Evolutionary conservation across 2,797 vertebrate genomes (phyloP).

Genomic region (Pampus argenteus): DNA sequence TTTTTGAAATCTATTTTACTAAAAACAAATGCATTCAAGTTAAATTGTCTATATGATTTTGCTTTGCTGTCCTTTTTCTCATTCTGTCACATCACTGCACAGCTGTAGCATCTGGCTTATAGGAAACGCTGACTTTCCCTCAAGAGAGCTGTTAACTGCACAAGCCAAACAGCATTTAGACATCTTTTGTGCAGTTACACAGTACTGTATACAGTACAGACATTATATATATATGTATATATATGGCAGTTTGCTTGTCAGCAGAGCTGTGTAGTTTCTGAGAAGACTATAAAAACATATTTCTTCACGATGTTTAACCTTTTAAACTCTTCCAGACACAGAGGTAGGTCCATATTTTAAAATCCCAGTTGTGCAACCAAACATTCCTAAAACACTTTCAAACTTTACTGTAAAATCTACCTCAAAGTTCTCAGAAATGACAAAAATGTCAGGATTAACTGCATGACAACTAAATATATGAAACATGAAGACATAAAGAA

Average conservation of each 20-base stretch:
- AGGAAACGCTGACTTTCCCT: slow-evolving; percentile 34
- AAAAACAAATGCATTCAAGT: slow-evolving; percentile 28
- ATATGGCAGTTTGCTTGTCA: no score
- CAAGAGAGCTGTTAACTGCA: not conserved
- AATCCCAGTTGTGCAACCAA: slow-evolving; percentile 9
- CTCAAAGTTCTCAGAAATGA: not conserved
- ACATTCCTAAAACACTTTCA: slow-evolving; percentile 1
- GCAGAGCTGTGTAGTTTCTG: not conserved
- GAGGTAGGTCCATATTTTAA: slow-evolving; percentile 12
- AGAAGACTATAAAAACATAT: slow-evolving; percentile 6
- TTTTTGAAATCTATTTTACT: slow-evolving; percentile 35
- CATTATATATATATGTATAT: not conserved
- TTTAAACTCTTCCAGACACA: slow-evolving; percentile 4
- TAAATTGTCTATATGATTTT: not conserved
- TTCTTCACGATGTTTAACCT: slow-evolving; percentile 8
- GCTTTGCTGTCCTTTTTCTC: not conserved
- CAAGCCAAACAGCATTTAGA: not conserved
- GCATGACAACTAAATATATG: no score
- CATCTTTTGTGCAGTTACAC: not conserved
- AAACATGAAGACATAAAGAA: no score
- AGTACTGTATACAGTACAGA: not conserved
- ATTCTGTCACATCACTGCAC: slow-evolving; percentile 44
- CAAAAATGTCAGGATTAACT: not conserved
- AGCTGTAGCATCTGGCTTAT: slow-evolving; percentile 10
- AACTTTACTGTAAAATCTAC: not conserved